Conservation (phyloP, 2,888 invertebrate species). For the Xestia ashworthii region DNA sequence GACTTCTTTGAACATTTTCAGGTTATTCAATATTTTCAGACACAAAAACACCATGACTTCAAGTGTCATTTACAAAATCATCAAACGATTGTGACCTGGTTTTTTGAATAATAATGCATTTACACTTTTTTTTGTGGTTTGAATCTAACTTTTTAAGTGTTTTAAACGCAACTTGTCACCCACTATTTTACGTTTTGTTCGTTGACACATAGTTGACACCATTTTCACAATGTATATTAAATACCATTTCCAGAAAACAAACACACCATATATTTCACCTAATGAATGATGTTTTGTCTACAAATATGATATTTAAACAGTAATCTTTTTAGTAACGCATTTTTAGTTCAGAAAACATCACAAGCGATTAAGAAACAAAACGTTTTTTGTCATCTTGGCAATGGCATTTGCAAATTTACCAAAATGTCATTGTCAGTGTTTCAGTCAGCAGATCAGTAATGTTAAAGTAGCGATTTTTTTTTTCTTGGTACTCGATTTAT, state of each 20-base stretch:
- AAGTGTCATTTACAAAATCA: rapidly evolving
- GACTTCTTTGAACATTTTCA: not conserved
- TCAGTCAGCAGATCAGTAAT: not conserved
- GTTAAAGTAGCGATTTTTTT: not conserved
- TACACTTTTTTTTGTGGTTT: no score
- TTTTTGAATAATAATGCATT: no score
- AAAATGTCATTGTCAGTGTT: not conserved
- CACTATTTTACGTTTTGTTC: slow-evolving; percentile 22
- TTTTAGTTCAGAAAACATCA: not conserved
- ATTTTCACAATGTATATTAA: not conserved
- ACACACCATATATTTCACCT: no score
- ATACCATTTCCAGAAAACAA: not conserved
- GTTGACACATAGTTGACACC: not conserved
- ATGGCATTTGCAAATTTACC: slow-evolving; percentile 19
- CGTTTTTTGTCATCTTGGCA: slow-evolving; percentile 44
- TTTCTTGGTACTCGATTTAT: slow-evolving; percentile 7
- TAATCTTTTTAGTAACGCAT: not conserved
- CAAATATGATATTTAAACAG: no score
- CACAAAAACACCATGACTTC: rapidly evolving
- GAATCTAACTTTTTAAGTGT: rapidly evolving
- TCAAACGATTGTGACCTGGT: rapidly evolving
- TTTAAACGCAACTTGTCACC: slow-evolving; percentile 29
- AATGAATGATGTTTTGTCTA: rapidly evolving
- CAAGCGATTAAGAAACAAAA: not conserved
- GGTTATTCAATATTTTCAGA: not conserved